Base-by-base conservation (phyloP, 2,113 vertebrate genomes). In the Tachysurus fulvidraco region DNA sequence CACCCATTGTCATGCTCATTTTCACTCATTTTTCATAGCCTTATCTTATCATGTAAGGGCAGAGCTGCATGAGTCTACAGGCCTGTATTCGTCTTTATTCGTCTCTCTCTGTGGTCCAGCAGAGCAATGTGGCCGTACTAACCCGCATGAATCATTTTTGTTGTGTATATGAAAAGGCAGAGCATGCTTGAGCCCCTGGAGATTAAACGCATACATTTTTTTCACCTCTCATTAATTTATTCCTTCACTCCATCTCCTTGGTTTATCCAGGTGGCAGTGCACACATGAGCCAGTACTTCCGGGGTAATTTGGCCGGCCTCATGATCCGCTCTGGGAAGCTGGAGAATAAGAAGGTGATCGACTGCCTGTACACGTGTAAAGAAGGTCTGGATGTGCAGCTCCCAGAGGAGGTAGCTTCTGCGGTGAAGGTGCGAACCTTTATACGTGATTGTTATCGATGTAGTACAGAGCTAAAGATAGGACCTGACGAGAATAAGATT, bases 361-460 rank as follows among this genome's bases (percentile, higher is more conserved):
- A 99, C 91, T 99, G 98, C 87, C 94, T 99, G 10, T 99, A 99
- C 65, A 99, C 98, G 16, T 99, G 98, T 95, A 99, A 99, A 71
- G 98, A 99, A 90, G 98, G 98, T 0, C 95, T 99, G 88, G 97
- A 98, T 25, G 93, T 98, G 86, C 96, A 97, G 81, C 90, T 95
- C 82, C 91, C 97, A 0, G 96, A 97, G 12, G 97, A 96, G 10
- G 90, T 95, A 0, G 92, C 95, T 86, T 95, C 95, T 79, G 94
- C 96, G 8, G 88, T 99, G 88, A 97, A 98, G 98, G 98, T 99
- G 92, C 95, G 88, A 67, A 55, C 10, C 10, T 79, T 79, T 52
- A 17, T 14, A 54, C n/a, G 12, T 46, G 8, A 59, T 30, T 25
- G 55, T 60, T 81, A 60, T 60, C 14, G 30, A 81, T 25, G 30